A percentile compares a stretch with the other conserved stretches of the same genome.
phyloP scores from a whole-genome alignment of 2,797 vertebrate genomes.

The Fundulus diaphanus region DNA sequence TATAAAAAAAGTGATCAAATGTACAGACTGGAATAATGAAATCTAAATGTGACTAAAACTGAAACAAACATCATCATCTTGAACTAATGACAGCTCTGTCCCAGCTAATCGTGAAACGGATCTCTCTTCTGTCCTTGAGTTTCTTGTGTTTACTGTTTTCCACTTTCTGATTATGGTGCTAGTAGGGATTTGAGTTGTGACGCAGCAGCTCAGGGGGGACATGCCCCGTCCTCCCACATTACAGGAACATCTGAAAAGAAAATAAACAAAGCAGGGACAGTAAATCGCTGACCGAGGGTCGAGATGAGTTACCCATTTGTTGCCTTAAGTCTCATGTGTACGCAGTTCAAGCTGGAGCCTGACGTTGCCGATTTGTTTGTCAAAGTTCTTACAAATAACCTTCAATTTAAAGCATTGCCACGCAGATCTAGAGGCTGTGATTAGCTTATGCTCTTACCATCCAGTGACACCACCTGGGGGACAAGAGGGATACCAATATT shows the following conservation, averaged over 20 bases:
- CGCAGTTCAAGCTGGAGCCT: not conserved
- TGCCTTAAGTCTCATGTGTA: slow-evolving; percentile 2
- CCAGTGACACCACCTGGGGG: not conserved
- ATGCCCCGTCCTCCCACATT: slow-evolving; percentile 29
- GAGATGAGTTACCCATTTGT: not conserved
- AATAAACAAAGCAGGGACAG: slow-evolving; percentile 34
- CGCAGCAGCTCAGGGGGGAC: slow-evolving; percentile 14
- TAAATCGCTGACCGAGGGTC: not conserved
- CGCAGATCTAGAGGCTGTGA: not conserved
- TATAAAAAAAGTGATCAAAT: not conserved
- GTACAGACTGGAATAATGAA: not conserved
- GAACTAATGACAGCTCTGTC: not conserved
- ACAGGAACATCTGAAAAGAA: slow-evolving; percentile 22
- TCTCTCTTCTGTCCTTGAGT: not conserved
- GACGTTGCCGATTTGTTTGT: not conserved
- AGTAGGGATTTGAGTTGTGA: slow-evolving; percentile 18
- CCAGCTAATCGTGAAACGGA: not conserved
- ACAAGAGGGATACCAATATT: not conserved
- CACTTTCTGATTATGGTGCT: not conserved
- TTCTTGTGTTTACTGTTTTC: not conserved
- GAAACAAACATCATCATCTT: slow-evolving; percentile 11
- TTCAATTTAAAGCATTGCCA: not conserved
- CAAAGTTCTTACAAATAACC: not conserved
- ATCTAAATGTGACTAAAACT: slow-evolving; percentile 3
- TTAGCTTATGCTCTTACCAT: not conserved